phyloP scores from a whole-genome alignment of 2,888 invertebrate species.

The Arctia plantaginis region DNA sequence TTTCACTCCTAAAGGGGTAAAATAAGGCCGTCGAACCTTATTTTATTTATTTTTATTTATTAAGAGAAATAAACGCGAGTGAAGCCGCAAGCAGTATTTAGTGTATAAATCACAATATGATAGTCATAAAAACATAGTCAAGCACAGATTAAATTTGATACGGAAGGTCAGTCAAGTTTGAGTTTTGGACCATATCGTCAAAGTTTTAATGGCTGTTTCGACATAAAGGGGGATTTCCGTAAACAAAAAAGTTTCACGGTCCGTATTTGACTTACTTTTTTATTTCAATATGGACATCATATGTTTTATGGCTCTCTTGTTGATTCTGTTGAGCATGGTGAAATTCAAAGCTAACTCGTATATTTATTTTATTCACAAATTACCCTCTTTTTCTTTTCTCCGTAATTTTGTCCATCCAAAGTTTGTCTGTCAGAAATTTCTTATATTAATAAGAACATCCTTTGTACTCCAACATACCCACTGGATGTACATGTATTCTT shows the following conservation, averaged over 20 bases:
- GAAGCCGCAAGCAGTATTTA: too few species aligned
- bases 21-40: too few species aligned
- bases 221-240: slow-evolving; percentile 36
- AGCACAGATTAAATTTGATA: slow-evolving; percentile 32
- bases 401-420: neutral
- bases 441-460: neutral
- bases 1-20: too few species aligned
- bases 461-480: neutral
- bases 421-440: neutral
- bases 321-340: neutral
- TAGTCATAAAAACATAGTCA: slow-evolving; percentile 11
- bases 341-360: neutral
- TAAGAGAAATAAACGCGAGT: too few species aligned
- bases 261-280: slow-evolving; percentile 22
- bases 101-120: neutral
- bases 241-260: slow-evolving; percentile 22
- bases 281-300: slow-evolving; percentile 6
- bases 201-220: slow-evolving; percentile 43
- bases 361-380: neutral
- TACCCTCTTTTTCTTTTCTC: too few species aligned
- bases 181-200: slow-evolving; percentile 30
- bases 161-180: slow-evolving; percentile 38
- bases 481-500: neutral
- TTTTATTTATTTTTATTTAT: too few species aligned
- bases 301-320: slow-evolving; percentile 5